Evolutionary conservation across 1,140 invertebrate species (phyloP).

Genomic region (Drosophila repleta): DNA sequence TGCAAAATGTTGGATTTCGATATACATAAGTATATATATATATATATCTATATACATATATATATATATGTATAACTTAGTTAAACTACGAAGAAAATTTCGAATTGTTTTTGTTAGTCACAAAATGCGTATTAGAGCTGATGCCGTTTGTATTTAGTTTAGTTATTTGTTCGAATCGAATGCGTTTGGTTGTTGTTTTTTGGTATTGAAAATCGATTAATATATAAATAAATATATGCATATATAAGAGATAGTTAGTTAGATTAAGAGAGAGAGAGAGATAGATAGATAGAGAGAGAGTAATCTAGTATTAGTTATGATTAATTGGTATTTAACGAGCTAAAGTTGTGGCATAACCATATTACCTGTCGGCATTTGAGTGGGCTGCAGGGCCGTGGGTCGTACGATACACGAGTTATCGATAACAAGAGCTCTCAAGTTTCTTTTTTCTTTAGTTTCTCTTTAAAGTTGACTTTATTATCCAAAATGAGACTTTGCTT

Average conservation of each 20-base stretch:
- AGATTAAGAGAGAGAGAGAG: background rate
- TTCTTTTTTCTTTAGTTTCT: too few relatives aligned
- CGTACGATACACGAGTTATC: constrained; percentile 6
- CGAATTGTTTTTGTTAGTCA: constrained; percentile 10
- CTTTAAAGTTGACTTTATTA: constrained; percentile 73
- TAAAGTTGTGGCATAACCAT: constrained; percentile 41
- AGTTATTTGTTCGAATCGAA: constrained; percentile 26
- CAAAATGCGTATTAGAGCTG: constrained; percentile 3
- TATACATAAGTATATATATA: background rate
- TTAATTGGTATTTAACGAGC: constrained; percentile 21
- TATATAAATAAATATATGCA: constrained; percentile 5
- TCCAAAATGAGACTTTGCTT: constrained; percentile 59
- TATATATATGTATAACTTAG: background rate
- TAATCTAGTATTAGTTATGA: constrained; percentile 20
- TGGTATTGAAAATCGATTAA: constrained; percentile 17
- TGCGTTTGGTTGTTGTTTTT: constrained; percentile 11
- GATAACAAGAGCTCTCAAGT: constrained; percentile 36
- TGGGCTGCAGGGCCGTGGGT: constrained; percentile 20
- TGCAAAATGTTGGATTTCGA: too few relatives aligned
- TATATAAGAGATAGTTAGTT: background rate
- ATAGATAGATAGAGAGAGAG: too few relatives aligned
- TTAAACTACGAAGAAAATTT: background rate
- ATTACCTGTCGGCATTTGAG: constrained; percentile 41
- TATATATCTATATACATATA: background rate
- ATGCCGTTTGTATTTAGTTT: constrained; percentile 2